Evolutionary conservation across 2,797 vertebrate genomes (phyloP).

Genomic region (Myoxocephalus aenaeus): DNA sequence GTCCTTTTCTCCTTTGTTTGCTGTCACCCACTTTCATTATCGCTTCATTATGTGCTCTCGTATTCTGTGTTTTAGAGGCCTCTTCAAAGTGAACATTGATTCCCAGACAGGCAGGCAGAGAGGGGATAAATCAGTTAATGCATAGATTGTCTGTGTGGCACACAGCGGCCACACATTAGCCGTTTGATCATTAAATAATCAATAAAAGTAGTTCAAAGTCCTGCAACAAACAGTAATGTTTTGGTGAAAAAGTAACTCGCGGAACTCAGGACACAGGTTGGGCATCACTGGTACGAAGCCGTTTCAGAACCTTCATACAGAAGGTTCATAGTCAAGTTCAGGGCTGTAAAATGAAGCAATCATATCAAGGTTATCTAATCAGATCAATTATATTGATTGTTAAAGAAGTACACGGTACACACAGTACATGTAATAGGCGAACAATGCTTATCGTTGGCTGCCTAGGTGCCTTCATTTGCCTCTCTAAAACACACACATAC

Average conservation of each 20-base stretch:
- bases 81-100: slow-evolving; percentile 70
- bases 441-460: slow-evolving; percentile 73
- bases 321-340: slow-evolving; percentile 48
- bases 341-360: slow-evolving; percentile 29
- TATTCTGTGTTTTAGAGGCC: slow-evolving; percentile 51
- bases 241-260: background rate
- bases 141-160: slow-evolving; percentile 36
- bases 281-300: background rate
- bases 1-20: slow-evolving; percentile 36
- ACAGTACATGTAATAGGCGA: slow-evolving; percentile 71
- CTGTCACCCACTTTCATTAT: slow-evolving; percentile 61
- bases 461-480: slow-evolving; percentile 72
- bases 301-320: slow-evolving; percentile 12
- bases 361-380: slow-evolving; percentile 62
- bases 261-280: background rate
- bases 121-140: slow-evolving; percentile 60
- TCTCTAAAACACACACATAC: slow-evolving; percentile 37
- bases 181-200: slow-evolving; percentile 63
- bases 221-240: slow-evolving; percentile 16
- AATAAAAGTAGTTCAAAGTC: slow-evolving; percentile 45
- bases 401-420: slow-evolving; percentile 30
- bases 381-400: slow-evolving; percentile 64
- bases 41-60: slow-evolving; percentile 53
- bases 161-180: slow-evolving; percentile 56
- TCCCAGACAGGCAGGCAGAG: slow-evolving; percentile 39